Evolutionary conservation across 37 sponge, comb jelly and placozoan species (phyloP).

Genomic region (Cladorhizidae sp.): DNA sequence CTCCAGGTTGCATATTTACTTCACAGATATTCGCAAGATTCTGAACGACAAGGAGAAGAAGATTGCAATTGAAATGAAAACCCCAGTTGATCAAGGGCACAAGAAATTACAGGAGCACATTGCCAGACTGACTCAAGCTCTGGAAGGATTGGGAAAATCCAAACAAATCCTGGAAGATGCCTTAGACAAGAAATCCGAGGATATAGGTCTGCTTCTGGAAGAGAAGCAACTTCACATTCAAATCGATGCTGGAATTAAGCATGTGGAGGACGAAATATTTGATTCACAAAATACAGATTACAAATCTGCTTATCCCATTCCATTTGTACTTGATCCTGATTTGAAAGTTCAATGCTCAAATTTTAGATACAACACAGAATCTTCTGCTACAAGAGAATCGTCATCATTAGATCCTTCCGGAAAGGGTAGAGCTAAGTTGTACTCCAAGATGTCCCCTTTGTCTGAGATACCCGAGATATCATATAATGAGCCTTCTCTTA

Average conservation of each 20-base stretch:
- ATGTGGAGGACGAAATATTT: background rate
- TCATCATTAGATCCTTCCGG: too few relatives aligned
- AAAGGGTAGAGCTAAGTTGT: too few relatives aligned
- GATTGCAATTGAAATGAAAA: background rate
- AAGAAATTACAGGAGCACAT: background rate
- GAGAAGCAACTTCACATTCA: background rate
- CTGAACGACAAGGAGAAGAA: slow-evolving; percentile 18
- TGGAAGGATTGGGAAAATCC: background rate
- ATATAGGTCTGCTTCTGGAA: background rate
- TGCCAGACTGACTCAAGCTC: background rate
- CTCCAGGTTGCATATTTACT: slow-evolving; percentile 8
- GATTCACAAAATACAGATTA: background rate
- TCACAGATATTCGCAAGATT: slow-evolving; percentile 2
- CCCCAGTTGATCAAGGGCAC: background rate
- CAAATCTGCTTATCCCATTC: background rate
- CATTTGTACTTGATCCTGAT: slow-evolving; percentile 5
- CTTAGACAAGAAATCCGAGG: background rate
- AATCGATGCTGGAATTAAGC: background rate
- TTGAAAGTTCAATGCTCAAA: background rate
- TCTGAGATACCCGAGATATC: too few relatives aligned
- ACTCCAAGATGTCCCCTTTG: too few relatives aligned
- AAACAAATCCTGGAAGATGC: slow-evolving; percentile 4
- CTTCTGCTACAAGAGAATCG: too few relatives aligned
- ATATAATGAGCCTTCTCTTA: too few relatives aligned
- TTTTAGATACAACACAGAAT: background rate